Conservation (phyloP, 2,797 vertebrate species). For the Nannoperca obscura region DNA sequence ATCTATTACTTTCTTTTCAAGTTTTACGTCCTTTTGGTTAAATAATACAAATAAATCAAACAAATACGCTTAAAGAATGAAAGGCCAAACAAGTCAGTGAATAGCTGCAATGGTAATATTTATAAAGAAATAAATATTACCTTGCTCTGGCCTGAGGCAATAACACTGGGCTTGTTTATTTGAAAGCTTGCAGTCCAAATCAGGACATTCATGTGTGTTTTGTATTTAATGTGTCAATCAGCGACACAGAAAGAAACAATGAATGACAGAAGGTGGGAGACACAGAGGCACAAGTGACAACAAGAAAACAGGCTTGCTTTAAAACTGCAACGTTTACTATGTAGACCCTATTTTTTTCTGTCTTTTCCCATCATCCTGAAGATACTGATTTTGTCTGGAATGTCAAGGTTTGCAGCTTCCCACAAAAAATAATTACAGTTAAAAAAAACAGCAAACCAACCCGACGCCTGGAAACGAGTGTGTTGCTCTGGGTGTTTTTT, state of each 20-base stretch:
- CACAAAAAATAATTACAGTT: neutral
- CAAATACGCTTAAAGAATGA: neutral
- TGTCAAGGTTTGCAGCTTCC: neutral
- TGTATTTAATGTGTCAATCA: constrained; percentile 1
- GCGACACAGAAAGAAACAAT: neutral
- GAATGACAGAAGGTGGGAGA: constrained; percentile 3
- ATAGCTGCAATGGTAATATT: neutral
- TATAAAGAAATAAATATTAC: neutral
- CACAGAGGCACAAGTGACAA: neutral
- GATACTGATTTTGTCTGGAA: neutral
- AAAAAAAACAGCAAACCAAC: neutral
- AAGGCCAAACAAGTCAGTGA: neutral
- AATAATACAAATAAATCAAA: neutral
- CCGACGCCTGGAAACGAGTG: neutral
- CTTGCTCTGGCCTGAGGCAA: neutral
- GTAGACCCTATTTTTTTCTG: neutral
- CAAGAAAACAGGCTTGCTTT: neutral
- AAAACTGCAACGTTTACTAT: neutral
- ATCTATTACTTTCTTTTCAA: neutral
- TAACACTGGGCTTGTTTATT: neutral
- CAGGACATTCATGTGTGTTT: neutral
- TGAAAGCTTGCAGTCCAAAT: neutral
- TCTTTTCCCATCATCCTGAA: neutral
- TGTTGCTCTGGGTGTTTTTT: neutral
- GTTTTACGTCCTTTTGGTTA: neutral